Base-by-base conservation (phyloP, 2,797 vertebrate genomes). In the Corythornis leucogaster region DNA sequence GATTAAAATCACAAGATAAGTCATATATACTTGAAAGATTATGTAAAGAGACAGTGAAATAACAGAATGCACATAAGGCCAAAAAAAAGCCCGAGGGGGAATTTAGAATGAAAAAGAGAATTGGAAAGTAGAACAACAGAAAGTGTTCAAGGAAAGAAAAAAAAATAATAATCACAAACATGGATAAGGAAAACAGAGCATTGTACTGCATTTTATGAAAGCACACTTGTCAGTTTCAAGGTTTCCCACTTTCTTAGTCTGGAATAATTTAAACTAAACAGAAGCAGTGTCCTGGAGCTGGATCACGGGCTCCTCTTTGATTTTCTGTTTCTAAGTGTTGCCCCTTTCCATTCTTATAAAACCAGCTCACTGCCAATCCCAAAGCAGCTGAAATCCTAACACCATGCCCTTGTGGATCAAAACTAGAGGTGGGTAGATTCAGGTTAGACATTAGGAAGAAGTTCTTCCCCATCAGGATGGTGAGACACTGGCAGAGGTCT, bases 111-210 rank as follows among this genome's bases (percentile, higher is more conserved):
- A 74, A 51, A 64, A 43, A 40, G 10, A 57, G 67, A 87, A 73
- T 1, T 73, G 42, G 55, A 42, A 77, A 94, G 16, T n/a, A 68
- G 89, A 78, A 11, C 35, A 71, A 63, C 11, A 59, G 18, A 28
- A 64, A 70, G 25, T 7, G 7, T 25, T 90, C 31, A 59, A n/a
- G 20, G 12, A 82, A 26, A 67, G 45, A 62, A 68, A 74, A 55
- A 55, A 59, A 43, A 18, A 46, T 22, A 46, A 50, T 35, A 26
- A 68, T 12, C 4, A 80, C 61, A 68, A 31, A 3, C 24, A 15
- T 3, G 4, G 15, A 12, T 0, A 2, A 21, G 13, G 53, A 77
- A 12, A 73, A 66, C 25, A n/a, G 28, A 1, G 4, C 21, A 8
- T 8, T 61, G 5, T 15, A 10, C 25, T 38, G 0, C 33, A 21